Conservation (phyloP, 2,888 invertebrate genomes). For the Brachynemurus nebulosus region DNA sequence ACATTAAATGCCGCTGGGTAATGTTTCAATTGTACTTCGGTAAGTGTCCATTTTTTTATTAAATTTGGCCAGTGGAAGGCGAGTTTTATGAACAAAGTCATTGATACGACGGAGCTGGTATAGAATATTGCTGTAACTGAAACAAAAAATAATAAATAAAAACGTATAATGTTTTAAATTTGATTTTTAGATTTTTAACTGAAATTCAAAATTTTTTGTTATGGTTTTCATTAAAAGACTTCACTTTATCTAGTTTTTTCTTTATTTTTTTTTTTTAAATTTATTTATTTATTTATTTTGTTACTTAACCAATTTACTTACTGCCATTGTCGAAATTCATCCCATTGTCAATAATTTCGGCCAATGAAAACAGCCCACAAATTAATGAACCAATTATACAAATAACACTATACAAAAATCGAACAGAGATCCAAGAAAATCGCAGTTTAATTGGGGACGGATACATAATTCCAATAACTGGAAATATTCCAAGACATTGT, state of each 20-base stretch:
- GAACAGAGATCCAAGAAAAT: not conserved
- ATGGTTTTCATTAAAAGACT: too few species aligned
- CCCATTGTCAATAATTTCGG: not conserved
- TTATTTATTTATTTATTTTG: too few species aligned
- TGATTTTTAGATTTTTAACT: not conserved
- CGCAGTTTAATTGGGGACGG: not conserved
- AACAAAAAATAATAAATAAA: too few species aligned
- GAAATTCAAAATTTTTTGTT: too few species aligned
- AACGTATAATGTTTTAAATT: not conserved
- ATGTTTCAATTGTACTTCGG: not conserved
- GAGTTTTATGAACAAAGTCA: not conserved
- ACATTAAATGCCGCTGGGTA: not conserved
- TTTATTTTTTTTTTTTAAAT: too few species aligned
- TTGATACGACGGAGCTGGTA: not conserved
- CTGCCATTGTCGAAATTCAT: not conserved
- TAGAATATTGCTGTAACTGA: not conserved
- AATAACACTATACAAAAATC: not conserved
- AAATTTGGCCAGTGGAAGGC: not conserved
- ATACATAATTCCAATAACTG: not conserved
- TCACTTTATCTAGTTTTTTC: too few species aligned
- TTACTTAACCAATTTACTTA: too few species aligned
- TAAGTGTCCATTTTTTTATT: not conserved
- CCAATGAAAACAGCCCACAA: not conserved
- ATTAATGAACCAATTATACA: not conserved
- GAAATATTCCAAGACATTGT: not conserved